Evolutionary conservation across 2,797 vertebrate species (phyloP), one percentile per base, ranked within the genome.

Genomic region (Orestias chungarensis): DNA sequence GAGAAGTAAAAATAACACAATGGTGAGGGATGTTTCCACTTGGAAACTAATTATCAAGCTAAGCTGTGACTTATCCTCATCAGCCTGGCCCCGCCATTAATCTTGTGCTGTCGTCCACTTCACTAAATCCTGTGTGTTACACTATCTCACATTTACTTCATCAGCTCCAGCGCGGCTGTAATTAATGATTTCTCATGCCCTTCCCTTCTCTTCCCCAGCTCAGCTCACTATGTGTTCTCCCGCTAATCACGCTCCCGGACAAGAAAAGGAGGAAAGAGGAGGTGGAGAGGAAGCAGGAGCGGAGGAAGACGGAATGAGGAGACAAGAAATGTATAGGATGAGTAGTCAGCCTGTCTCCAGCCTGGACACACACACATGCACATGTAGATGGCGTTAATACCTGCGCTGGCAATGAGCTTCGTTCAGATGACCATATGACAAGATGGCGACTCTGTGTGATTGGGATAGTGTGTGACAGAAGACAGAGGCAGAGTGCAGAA

Each of bases 111-210:
- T 95, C 94, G 90, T 94, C 93, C 94, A 95, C 93, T 95, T 94
- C 93, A 95, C 94, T 95, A 95, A 95, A 93, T 95, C 93, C 92
- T 92, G 92, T 90, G 92, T 90, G 93, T 93, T 95, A 95, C 94
- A 94, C 93, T 94, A 94, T 94, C 94, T 95, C 92, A 93, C 93
- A 94, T 95, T 94, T 92, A 94, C 94, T 95, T 94, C 94, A 95
- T 95, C 93, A 94, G 91, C 94, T 94, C 91, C 92, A 88, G 87
- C 89, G 79, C 85, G 89, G 89, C 90, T 92, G 94, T 94, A 95
- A 95, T 95, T 95, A 95, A 95, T 95, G 94, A 94, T 93, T 93
- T 92, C 92, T 92, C 89, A 88, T 90, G 90, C 88, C 89, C 89
- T 90, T 92, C 91, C 90, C 87, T 92, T 90, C 91, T 84, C 92